A percentile compares a stretch with the other conserved stretches of the same genome.
Evolutionary conservation across 2,888 invertebrate species (phyloP).

Genomic region (Aricia artaxerxes): DNA sequence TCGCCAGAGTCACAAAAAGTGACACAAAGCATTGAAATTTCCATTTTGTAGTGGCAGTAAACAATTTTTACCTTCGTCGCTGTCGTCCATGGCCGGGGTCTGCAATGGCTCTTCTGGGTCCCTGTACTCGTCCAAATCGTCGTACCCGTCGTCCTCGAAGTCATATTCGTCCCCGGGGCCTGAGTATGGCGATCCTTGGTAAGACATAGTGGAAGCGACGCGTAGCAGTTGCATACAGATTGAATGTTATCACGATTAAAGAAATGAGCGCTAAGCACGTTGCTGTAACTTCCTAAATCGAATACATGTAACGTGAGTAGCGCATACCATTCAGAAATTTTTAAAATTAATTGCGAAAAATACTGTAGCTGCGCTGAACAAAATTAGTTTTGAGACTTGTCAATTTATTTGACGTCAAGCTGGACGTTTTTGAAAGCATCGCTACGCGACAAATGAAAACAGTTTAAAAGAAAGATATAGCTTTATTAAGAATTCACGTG

Average conservation of each 20-base stretch:
- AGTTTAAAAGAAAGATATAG: slow-evolving; percentile 29
- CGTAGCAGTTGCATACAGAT: slow-evolving; percentile 80
- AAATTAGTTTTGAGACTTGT: slow-evolving; percentile 34
- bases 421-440: slow-evolving; percentile 61
- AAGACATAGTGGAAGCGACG: slow-evolving; percentile 82
- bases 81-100: slow-evolving; percentile 81
- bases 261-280: slow-evolving; percentile 61
- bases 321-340: slow-evolving; percentile 70
- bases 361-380: background rate
- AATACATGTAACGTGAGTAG: slow-evolving; percentile 55
- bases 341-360: slow-evolving; percentile 46
- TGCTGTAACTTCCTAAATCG: slow-evolving; percentile 50
- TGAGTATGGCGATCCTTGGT: slow-evolving; percentile 85
- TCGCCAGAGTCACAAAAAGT: background rate
- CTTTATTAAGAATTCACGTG: slow-evolving; percentile 18
- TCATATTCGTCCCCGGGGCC: slow-evolving; percentile 86
- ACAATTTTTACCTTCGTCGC: slow-evolving; percentile 80
- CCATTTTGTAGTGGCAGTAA: slow-evolving; percentile 54
- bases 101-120: slow-evolving; percentile 81
- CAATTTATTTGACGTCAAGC: slow-evolving; percentile 73
- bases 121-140: slow-evolving; percentile 84
- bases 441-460: slow-evolving; percentile 45
- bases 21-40: background rate
- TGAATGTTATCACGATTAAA: slow-evolving; percentile 67
- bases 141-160: slow-evolving; percentile 86